These are phyloP conservation scores for Astreopora myriophthalma DNA, from an alignment of 64 coral and sea anemone genomes.

Conservation along the genomic window DNA sequence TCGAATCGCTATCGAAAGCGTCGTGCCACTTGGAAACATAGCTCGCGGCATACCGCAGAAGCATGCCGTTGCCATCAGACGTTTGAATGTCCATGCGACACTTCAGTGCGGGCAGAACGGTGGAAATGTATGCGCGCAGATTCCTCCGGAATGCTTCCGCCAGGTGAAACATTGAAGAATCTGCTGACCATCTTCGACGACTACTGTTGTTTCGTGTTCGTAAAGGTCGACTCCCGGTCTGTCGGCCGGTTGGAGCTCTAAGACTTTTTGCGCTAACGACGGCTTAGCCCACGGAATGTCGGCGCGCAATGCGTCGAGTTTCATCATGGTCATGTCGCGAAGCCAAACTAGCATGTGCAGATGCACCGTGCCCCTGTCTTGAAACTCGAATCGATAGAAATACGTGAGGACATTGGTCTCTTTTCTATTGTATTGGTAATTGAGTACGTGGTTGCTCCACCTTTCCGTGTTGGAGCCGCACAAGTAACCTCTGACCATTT, in stretches of 20 bases:
- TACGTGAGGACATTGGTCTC: conserved; percentile 18
- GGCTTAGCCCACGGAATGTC: not conserved
- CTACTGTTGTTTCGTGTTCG: not conserved
- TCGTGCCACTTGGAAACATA: conserved; percentile 59
- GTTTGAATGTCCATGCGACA: conserved; percentile 66
- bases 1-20: not conserved
- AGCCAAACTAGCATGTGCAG: conserved; percentile 71
- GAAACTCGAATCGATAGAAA: conserved; percentile 71
- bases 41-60: conserved; percentile 11
- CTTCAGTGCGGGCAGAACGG: not conserved
- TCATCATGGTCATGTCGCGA: not conserved
- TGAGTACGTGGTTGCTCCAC: conserved; percentile 47
- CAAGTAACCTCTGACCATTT: conserved; percentile 43
- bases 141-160: conserved; percentile 20
- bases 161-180: conserved; percentile 1
- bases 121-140: conserved; percentile 20
- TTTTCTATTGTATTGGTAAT: not conserved
- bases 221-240: not conserved
- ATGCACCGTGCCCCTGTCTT: conserved; percentile 57
- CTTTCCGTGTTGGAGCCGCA: conserved; percentile 41
- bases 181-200: not conserved
- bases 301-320: not conserved
- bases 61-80: conserved; percentile 7
- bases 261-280: not conserved
- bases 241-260: conserved; percentile 13